Percentiles rank a stretch among this genome's conserved stretches.
Evolutionary conservation across 2,113 vertebrate species (phyloP).

Genomic region (Chinchilla lanigera): DNA sequence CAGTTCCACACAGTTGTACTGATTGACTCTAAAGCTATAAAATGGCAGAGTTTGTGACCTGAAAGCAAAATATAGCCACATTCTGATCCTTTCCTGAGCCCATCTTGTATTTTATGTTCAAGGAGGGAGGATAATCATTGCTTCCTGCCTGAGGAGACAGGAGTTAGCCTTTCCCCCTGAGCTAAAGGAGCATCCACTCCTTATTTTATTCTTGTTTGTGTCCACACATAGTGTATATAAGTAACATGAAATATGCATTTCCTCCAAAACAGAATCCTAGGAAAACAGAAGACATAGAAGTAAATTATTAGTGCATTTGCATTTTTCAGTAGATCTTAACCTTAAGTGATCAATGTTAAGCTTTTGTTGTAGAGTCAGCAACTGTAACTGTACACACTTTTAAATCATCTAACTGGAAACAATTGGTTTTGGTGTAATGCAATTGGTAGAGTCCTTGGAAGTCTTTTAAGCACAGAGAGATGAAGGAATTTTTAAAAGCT

Average conservation of each 20-base stretch:
- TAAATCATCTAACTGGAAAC: neutral
- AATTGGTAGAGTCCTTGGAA: neutral
- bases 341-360: neutral
- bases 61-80: neutral
- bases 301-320: neutral
- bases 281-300: neutral
- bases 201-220: neutral
- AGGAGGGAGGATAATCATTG: neutral
- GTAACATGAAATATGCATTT: neutral
- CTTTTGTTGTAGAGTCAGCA: neutral
- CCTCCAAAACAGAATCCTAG: neutral
- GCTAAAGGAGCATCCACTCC: neutral
- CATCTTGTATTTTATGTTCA: neutral
- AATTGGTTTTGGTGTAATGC: neutral
- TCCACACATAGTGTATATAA: neutral
- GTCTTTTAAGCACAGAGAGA: neutral
- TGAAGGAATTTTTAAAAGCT: conserved; percentile 20
- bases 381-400: neutral
- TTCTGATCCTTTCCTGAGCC: neutral
- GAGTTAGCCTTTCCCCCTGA: neutral
- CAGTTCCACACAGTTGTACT: neutral
- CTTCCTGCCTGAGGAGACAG: neutral
- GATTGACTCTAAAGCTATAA: conserved; percentile 32
- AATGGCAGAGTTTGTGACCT: neutral
- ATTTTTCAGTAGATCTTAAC: conserved; percentile 21